Percentiles rank a stretch among this genome's conserved stretches.
Conservation (phyloP, 1,140 invertebrate genomes). For the Bradynema listronoti region DNA sequence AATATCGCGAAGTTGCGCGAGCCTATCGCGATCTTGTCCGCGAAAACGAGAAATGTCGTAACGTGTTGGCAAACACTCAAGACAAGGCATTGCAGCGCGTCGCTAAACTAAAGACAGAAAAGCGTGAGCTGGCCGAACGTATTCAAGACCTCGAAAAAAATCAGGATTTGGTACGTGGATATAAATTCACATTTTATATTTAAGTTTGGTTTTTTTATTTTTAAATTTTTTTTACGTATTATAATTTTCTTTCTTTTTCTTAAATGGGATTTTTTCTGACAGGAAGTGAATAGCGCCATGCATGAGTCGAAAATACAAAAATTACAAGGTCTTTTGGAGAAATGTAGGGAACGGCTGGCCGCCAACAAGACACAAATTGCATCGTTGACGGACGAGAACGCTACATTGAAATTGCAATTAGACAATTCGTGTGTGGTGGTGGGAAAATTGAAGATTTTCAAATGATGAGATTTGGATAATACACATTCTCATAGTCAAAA, state of each 20-base stretch:
- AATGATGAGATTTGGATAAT: no score
- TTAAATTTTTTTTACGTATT: not conserved
- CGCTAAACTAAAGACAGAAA: conserved; percentile 37
- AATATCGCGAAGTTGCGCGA: conserved; percentile 36
- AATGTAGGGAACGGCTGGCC: conserved; percentile 41
- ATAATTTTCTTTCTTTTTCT: conserved; percentile 1
- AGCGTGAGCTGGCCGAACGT: conserved; percentile 17
- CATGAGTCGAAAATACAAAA: conserved; percentile 27
- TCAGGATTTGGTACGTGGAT: conserved; percentile 7
- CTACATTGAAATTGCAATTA: conserved; percentile 3
- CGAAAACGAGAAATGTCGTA: conserved; percentile 47
- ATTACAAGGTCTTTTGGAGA: conserved; percentile 36
- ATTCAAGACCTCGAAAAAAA: conserved; percentile 18
- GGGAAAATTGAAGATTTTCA: no score
- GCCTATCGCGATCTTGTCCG: conserved; percentile 39
- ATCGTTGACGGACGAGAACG: conserved; percentile 32
- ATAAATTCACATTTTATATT: not conserved
- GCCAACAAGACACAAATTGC: conserved; percentile 37
- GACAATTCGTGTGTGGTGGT: not conserved
- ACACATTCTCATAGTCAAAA: no score
- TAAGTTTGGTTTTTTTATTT: not conserved
- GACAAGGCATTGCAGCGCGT: conserved; percentile 44
- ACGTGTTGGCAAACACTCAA: conserved; percentile 37
- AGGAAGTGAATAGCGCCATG: no score
- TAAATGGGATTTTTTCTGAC: no score